A percentile compares a stretch with the other conserved stretches of the same genome.
Conservation (phyloP, 2,797 vertebrate genomes). For the Chelon auratus region DNA sequence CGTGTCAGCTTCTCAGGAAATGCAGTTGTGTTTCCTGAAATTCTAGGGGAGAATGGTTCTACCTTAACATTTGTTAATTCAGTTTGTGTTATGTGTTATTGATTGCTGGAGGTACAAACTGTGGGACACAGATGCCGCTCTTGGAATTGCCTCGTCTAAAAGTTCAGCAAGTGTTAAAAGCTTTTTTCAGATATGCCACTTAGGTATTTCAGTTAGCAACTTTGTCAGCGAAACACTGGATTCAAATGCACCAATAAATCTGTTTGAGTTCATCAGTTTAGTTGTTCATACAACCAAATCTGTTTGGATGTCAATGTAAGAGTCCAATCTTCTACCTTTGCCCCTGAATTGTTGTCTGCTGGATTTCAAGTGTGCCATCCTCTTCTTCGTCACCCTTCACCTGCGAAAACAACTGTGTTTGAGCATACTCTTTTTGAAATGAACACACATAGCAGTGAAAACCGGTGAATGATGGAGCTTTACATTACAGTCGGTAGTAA, state of each 20-base stretch:
- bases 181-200: neutral
- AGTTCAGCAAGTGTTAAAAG: too few species aligned
- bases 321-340: constrained; percentile 82
- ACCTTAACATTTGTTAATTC: neutral
- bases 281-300: neutral
- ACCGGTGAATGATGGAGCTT: too few species aligned
- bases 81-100: too few species aligned
- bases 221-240: neutral
- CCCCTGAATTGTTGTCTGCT: constrained; percentile 88
- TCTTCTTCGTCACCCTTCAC: constrained; percentile 95
- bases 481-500: neutral
- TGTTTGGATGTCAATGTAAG: neutral
- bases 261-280: neutral
- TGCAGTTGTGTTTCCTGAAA: neutral
- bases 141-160: neutral
- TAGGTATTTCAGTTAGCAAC: neutral
- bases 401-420: constrained; percentile 74
- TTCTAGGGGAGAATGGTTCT: neutral
- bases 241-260: neutral
- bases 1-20: neutral
- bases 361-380: constrained; percentile 89
- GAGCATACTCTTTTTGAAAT: neutral
- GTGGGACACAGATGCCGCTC: neutral
- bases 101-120: neutral
- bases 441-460: neutral